Evolutionary conservation across 2,888 invertebrate species (phyloP).

Genomic region (Rhamnusium bicolor): DNA sequence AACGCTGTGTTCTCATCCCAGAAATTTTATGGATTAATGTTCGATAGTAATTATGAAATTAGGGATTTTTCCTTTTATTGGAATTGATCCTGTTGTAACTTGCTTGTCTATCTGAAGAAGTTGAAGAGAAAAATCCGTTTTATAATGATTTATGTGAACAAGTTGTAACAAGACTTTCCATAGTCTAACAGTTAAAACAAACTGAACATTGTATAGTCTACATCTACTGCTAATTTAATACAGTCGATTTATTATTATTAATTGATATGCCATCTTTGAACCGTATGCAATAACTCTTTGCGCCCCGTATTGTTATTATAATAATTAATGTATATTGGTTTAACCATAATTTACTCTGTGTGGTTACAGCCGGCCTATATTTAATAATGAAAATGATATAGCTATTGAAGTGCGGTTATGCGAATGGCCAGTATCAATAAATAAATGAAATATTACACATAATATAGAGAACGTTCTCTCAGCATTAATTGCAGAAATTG

Average conservation of each 20-base stretch:
- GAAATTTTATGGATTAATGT: too few relatives aligned
- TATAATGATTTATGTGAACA: too few relatives aligned
- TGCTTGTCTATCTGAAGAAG: too few relatives aligned
- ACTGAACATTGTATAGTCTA: neutral
- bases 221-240: neutral
- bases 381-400: slow-evolving; percentile 7
- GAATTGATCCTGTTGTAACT: too few relatives aligned
- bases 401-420: slow-evolving; percentile 5
- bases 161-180: too few relatives aligned
- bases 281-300: too few relatives aligned
- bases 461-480: slow-evolving; percentile 10
- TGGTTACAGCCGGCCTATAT: slow-evolving; percentile 8
- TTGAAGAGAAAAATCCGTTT: too few relatives aligned
- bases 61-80: too few relatives aligned
- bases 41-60: too few relatives aligned
- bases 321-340: neutral
- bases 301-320: neutral
- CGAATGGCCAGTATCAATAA: neutral
- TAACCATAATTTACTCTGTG: neutral
- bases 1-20: too few relatives aligned
- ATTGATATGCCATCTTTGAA: neutral
- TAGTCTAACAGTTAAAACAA: too few relatives aligned
- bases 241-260: neutral
- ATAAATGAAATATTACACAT: slow-evolving; percentile 20
- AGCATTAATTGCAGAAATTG: slow-evolving; percentile 33